phyloP scores from a whole-genome alignment of 2,888 invertebrate genomes.

The Apotomis turbidana region DNA sequence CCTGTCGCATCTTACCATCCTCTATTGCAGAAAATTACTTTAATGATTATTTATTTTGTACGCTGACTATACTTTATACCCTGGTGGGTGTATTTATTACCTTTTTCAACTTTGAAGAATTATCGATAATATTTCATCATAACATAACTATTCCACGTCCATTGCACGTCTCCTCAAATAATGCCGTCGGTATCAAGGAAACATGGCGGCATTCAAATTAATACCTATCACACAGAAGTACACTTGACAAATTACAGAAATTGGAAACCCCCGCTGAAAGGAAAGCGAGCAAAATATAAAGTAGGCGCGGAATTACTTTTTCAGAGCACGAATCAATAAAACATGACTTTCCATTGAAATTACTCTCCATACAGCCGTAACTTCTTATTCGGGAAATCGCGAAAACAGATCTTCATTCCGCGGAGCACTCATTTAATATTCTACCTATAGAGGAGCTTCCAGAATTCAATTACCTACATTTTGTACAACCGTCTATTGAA shows the following conservation, averaged over 20 bases:
- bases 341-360: conserved; percentile 17
- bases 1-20: no score
- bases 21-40: no score
- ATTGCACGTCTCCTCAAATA: no score
- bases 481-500: conserved; percentile 40
- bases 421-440: conserved; percentile 34
- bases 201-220: background rate
- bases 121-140: no score
- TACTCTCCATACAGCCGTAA: conserved; percentile 5
- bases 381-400: conserved; percentile 7
- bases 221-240: conserved; percentile 6
- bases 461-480: conserved; percentile 41
- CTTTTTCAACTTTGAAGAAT: no score
- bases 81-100: no score
- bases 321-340: conserved; percentile 22
- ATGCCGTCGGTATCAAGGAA: no score
- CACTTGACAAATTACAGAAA: conserved; percentile 15
- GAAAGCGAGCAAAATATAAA: conserved; percentile 21
- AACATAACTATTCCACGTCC: no score
- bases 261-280: conserved; percentile 14
- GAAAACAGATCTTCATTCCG: conserved; percentile 29
- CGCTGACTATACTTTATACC: no score
- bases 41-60: no score
- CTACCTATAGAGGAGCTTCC: conserved; percentile 27
- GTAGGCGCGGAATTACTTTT: conserved; percentile 12